Evolutionary conservation across 2,797 vertebrate species (phyloP), one percentile per base, ranked within the genome.

Genomic region (Huso huso): DNA sequence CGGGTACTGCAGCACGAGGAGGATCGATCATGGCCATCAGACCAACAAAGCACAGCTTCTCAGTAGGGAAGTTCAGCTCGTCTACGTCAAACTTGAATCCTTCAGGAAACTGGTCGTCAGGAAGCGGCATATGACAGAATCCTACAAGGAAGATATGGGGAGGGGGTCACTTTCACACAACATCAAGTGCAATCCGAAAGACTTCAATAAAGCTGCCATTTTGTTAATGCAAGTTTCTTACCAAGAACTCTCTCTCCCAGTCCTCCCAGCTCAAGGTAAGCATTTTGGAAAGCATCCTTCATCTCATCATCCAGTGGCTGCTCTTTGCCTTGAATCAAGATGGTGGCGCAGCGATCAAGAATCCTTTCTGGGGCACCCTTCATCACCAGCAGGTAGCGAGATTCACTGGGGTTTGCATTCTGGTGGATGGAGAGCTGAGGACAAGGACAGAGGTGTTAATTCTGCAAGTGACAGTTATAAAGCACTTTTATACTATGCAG

Each of bases 21-120:
- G 96, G 96, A 72, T 98, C 95, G 0, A 98, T 98, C 96, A 98
- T 98, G 69, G 95, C 91, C 85, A 98, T 98, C 65, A 98, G 86
- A 12, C 96, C 96, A 0, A 94, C 75, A 15, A 98, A 98, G 82
- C 95, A 97, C 59, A 98, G 86, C 0, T 94, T 94, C 6, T 95
- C 93, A 0, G 94, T 87, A 48, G 95, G 94, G 73, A 99, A 99
- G 76, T 98, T 98, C 74, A 94, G 78, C 0, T 97, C 95, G 0
- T 98, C 96, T 0, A 89, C 79, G 71, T 98, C 95, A 62, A 97
- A 97, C 66, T 86, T 82, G 81, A 94, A 98, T 13, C 87, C 93
- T 0, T 94, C 93, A 0, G 91, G 84, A 74, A 94, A 98, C 83
- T 95, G 92, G 6, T 96, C 94, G 0, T 97, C 93, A 0, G 93